phyloP scores from a whole-genome alignment of 2,113 vertebrate species.

The Pomatostomus ruficeps region DNA sequence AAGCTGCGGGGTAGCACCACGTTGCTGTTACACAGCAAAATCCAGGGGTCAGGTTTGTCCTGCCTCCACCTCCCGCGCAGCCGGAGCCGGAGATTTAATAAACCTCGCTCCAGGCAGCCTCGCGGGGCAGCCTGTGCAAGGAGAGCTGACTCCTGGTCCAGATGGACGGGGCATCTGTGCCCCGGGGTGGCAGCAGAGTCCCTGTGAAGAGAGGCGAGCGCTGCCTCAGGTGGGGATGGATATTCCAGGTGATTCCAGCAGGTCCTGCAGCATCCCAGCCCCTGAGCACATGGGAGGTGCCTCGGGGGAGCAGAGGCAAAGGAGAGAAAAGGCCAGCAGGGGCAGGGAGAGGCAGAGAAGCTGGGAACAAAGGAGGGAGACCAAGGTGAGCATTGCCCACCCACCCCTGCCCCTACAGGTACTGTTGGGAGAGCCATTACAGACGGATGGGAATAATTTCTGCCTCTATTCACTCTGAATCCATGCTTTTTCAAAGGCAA shows the following conservation, averaged over 20 bases:
- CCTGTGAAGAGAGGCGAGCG: fast-evolving
- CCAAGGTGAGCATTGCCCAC: background rate
- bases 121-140: fast-evolving
- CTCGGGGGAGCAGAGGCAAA: background rate
- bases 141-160: background rate
- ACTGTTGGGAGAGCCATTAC: background rate
- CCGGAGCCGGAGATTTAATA: background rate
- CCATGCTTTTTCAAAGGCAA: background rate
- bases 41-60: fast-evolving
- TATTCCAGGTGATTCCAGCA: fast-evolving
- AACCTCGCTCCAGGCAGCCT: background rate
- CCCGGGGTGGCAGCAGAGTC: fast-evolving
- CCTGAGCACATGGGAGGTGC: fast-evolving
- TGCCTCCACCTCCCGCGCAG: fast-evolving
- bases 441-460: background rate
- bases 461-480: background rate
- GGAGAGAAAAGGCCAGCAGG: background rate
- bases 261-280: background rate
- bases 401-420: background rate
- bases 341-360: background rate
- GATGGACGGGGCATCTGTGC: fast-evolving
- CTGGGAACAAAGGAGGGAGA: background rate
- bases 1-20: fast-evolving
- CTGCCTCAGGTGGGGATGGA: fast-evolving
- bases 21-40: fast-evolving